A percentile compares a stretch with the other conserved stretches of the same genome.
These are phyloP conservation scores for Heteromurus nitidus DNA, from an alignment of 2,888 invertebrate genomes.

Conservation along the genomic window DNA sequence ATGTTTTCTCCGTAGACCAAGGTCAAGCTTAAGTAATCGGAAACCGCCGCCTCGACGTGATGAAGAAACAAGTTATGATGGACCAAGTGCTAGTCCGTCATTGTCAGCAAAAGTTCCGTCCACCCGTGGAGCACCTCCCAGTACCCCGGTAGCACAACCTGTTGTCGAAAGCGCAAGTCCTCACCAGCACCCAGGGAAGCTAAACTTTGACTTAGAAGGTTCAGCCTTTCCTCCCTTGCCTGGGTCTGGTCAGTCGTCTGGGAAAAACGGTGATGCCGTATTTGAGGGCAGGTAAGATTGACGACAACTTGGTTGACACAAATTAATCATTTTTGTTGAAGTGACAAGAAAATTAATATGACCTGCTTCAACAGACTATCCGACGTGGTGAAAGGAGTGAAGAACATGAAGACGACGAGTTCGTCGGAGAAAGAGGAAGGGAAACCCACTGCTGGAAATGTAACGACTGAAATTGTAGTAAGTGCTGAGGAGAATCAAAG, in stretches of 20 bases:
- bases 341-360: too few relatives aligned
- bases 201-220: constrained; percentile 85
- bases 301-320: too few relatives aligned
- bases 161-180: constrained; percentile 21
- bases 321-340: too few relatives aligned
- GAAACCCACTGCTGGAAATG: constrained; percentile 29
- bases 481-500: constrained; percentile 66
- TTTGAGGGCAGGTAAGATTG: constrained; percentile 73
- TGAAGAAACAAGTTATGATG: constrained; percentile 69
- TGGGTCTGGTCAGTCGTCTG: constrained; percentile 77
- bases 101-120: constrained; percentile 69
- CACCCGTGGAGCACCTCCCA: constrained; percentile 66
- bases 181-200: constrained; percentile 46
- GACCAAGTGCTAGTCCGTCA: constrained; percentile 46
- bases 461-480: constrained; percentile 68
- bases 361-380: too few relatives aligned
- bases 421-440: constrained; percentile 68
- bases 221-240: constrained; percentile 88
- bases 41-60: constrained; percentile 62
- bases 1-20: constrained; percentile 66
- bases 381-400: constrained; percentile 87
- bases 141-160: constrained; percentile 57
- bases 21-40: constrained; percentile 70
- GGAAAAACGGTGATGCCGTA: constrained; percentile 72
- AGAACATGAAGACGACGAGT: constrained; percentile 77